Conservation (phyloP, 2,888 invertebrate genomes). For the Laspeyria flexula region DNA sequence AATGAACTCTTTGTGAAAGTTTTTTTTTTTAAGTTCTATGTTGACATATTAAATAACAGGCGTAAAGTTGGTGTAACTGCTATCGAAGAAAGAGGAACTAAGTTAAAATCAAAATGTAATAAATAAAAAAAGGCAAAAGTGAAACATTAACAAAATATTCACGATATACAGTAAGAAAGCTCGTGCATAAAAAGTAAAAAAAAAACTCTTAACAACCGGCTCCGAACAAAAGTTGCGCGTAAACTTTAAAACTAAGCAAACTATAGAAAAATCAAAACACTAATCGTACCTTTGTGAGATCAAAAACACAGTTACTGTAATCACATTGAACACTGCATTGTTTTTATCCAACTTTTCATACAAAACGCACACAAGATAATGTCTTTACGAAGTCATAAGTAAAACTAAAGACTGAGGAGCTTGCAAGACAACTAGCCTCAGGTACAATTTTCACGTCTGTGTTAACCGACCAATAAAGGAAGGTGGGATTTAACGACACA, state of each 20-base stretch:
- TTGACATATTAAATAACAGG: no score
- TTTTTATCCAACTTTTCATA: constrained; percentile 47
- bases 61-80: no score
- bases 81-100: no score
- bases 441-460: constrained; percentile 75
- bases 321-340: constrained; percentile 71
- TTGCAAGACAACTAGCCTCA: constrained; percentile 65
- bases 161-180: constrained; percentile 53
- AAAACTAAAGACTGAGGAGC: constrained; percentile 66
- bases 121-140: neutral
- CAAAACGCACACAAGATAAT: constrained; percentile 32
- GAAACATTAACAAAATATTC: constrained; percentile 30
- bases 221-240: constrained; percentile 32
- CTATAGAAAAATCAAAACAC: constrained; percentile 31
- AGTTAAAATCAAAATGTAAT: neutral
- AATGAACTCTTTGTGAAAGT: no score
- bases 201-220: constrained; percentile 48
- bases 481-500: constrained; percentile 36
- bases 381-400: constrained; percentile 61
- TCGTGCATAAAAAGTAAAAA: constrained; percentile 49
- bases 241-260: constrained; percentile 21
- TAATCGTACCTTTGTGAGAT: constrained; percentile 61
- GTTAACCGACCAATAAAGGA: constrained; percentile 56
- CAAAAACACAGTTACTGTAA: constrained; percentile 60
- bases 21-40: no score